Base-by-base conservation (phyloP, 2,888 invertebrate species). In the Andrena fulva region DNA sequence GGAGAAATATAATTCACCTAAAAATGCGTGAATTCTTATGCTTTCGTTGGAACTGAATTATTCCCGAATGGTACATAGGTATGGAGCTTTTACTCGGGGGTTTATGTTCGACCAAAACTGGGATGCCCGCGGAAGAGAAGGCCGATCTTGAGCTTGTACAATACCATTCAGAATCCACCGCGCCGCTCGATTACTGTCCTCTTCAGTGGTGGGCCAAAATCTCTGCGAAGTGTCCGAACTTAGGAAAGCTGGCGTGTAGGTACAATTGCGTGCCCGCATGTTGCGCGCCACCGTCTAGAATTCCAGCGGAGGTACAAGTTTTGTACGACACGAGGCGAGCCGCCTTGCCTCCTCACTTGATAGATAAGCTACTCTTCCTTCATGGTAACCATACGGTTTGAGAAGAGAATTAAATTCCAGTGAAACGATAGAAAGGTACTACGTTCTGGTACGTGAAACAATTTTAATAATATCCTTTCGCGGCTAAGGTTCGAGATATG, bases 221-320 rank as follows among this genome's bases (percentile, higher is more conserved):
- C 2, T 90, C 92, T 0, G 92, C 92, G 2, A 94, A 94, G 84
- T 95, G 94, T 84, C 94, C 94, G 12, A 93, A 94, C 84, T 89
- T 95, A 24, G 92, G 93, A 2, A 93, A 91, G 62, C 79, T 95
- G 27, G 94, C 94, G 27, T 91, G 92, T 48, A 93, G 92, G 68
- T 94, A 95, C 80, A 93, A 94, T 84, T 94, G 94, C 77, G 93
- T 95, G 0, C 94, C 94, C 10, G 94, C 94, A 2, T 94, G 94
- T 62, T 94, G 94, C 64, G 92, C 92, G n/a, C 94, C 94, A 5
- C 92, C 94, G 0, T 87, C 90, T 20, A 91, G 94, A 79, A 94
- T 94, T 69, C 92, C 94, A 8, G 89, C 92, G 2, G 93, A 94
- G 31, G 89, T 90, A 7, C 94, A 94, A 87, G 91, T 93, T 64